Conservation (phyloP, 2,888 invertebrate species). For the Spilosoma lubricipeda region DNA sequence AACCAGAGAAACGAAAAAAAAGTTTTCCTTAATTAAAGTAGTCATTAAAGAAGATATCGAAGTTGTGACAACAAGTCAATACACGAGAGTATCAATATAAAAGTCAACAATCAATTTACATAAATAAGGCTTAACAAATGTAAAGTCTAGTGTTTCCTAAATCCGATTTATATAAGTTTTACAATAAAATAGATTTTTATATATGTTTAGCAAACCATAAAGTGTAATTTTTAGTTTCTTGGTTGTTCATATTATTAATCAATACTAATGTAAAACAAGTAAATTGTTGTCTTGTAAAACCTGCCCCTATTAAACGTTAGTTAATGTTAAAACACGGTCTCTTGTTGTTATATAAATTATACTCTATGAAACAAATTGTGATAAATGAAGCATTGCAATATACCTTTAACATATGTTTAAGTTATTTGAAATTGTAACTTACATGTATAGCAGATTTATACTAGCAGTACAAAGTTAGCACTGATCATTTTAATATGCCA, state of each 20-base stretch:
- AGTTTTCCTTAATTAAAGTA: neutral
- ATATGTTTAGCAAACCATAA: too few relatives aligned
- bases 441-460: neutral
- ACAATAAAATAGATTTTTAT: too few relatives aligned
- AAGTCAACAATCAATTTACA: neutral
- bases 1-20: neutral
- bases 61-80: too few relatives aligned
- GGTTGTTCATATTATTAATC: neutral
- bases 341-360: neutral
- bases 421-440: neutral
- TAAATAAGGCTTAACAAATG: too few relatives aligned
- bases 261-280: neutral
- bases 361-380: neutral
- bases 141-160: too few relatives aligned
- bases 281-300: neutral
- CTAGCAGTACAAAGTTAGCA: constrained; percentile 1
- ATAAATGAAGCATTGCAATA: neutral
- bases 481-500: constrained; percentile 15
- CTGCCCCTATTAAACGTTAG: neutral
- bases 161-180: too few relatives aligned
- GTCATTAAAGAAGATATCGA: neutral
- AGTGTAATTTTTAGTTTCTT: too few relatives aligned
- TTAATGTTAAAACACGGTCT: neutral
- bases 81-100: neutral
- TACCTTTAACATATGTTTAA: neutral